These are phyloP conservation scores for Anabas testudineus DNA, from an alignment of 2,797 vertebrate genomes.

Conservation along the genomic window DNA sequence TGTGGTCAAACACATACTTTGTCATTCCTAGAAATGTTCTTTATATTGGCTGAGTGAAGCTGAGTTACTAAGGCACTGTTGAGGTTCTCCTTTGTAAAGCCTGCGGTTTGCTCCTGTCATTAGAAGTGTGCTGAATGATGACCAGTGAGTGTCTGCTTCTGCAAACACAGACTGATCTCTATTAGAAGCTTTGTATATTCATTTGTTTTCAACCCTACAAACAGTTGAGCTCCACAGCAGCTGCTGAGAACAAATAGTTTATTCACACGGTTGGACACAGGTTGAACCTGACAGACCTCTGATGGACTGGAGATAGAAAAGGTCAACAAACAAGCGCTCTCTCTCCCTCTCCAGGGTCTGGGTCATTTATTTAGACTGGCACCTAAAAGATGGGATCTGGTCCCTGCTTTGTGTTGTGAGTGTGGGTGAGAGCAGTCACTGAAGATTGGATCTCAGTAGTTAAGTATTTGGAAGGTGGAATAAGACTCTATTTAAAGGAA, in stretches of 20 bases:
- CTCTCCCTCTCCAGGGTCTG: constrained; percentile 5
- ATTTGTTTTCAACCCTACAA: not conserved
- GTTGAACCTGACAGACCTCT: constrained; percentile 10
- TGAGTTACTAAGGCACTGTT: constrained; percentile 3
- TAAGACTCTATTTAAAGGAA: not conserved
- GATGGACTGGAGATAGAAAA: constrained; percentile 25
- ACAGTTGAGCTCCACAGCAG: not conserved
- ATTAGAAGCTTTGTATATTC: too few relatives aligned
- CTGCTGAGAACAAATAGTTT: constrained; percentile 18
- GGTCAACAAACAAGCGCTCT: constrained; percentile 32
- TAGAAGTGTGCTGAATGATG: not conserved
- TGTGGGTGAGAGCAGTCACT: not conserved
- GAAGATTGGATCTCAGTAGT: not conserved
- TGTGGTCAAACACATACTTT: constrained; percentile 9
- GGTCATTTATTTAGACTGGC: constrained; percentile 60
- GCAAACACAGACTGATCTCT: not conserved
- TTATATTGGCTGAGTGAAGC: constrained; percentile 6
- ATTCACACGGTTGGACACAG: constrained; percentile 19
- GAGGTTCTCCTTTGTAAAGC: not conserved
- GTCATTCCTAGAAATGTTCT: constrained; percentile 21
- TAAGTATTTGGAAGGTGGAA: not conserved
- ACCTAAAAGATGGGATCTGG: constrained; percentile 3
- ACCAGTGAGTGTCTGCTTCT: not conserved
- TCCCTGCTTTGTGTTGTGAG: not conserved
- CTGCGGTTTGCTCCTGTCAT: constrained; percentile 19